phyloP scores from a whole-genome alignment of 2,113 vertebrate genomes.

The Bagarius yarrelli region DNA sequence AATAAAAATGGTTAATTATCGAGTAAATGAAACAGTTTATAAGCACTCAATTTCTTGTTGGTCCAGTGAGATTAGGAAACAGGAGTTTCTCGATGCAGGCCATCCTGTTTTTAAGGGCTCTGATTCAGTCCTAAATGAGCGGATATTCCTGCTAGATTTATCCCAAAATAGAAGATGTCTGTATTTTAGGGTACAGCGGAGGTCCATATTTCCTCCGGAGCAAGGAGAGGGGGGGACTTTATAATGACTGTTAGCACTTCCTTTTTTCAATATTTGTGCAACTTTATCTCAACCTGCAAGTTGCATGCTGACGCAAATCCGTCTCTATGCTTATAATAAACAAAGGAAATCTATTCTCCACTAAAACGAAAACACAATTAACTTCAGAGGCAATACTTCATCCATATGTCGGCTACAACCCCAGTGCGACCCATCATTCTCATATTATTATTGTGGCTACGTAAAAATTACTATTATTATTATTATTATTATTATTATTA shows the following conservation, averaged over 20 bases:
- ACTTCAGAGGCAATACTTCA: conserved; percentile 83
- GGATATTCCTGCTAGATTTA: conserved; percentile 92
- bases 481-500: conserved; percentile 4
- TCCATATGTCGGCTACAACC: conserved; percentile 60
- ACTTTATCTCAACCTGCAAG: conserved; percentile 98
- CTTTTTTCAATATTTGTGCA: conserved; percentile 97
- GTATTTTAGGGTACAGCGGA: conserved; percentile 98
- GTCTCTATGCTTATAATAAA: conserved; percentile 88
- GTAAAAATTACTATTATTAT: not conserved
- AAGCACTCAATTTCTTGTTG: conserved; percentile 5
- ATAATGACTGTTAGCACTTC: conserved; percentile 96
- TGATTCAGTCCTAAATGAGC: conserved; percentile 90
- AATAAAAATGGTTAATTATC: not conserved
- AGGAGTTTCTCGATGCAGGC: conserved; percentile 71
- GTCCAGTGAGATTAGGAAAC: conserved; percentile 71
- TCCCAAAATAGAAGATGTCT: conserved; percentile 88
- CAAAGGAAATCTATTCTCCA: conserved; percentile 91
- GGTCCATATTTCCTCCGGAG: conserved; percentile 99
- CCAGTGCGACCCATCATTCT: conserved; percentile 55
- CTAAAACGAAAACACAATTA: conserved; percentile 90
- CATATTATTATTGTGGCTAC: not conserved
- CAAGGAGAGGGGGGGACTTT: conserved; percentile 73
- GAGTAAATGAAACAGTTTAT: no score
- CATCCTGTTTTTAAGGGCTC: conserved; percentile 95
- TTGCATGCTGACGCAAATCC: conserved; percentile 99